Evolutionary conservation across 2,113 vertebrate species (phyloP), one percentile per base, ranked within the genome.

Genomic region (Dipodomys ordii): DNA sequence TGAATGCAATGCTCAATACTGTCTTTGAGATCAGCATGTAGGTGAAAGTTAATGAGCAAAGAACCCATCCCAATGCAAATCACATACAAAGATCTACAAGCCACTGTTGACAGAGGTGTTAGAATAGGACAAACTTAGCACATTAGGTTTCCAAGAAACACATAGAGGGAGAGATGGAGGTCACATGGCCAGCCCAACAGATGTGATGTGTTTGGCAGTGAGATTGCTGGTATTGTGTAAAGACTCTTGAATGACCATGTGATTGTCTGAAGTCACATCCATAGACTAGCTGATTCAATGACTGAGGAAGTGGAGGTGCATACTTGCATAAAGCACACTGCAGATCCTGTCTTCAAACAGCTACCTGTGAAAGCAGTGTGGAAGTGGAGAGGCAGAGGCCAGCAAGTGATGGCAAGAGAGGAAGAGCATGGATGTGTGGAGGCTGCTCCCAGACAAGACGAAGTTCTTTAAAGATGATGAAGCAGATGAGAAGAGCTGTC

Each of bases 181-280:
- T 11, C 25, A 69, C 9, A 90, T 4, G 7, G 87, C 87, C 64
- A 92, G n/a, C 35, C 90, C 79, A 77, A 94, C 89, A 88, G 88
- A 30, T 13, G 82, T 28, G 18, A 95, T 28, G 73, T 27, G 2
- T 44, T 82, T 93, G 72, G 44, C 30, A 53, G 97, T 91, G 39
- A 98, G 91, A 32, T 97, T 88, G 18, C 96, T 94, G 28, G 80
- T 73, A 23, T 98, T 97, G 72, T 68, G 91, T 16, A 98, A 84
- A 4, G 97, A 97, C 64, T 94, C 83, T 85, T 91, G 69, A 49
- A 98, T 97, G 44, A 96, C 97, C 35, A 97, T 82, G 2, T 76
- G 96, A 27, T 65, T 80, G 64, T 97, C 97, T 65, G 95, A 96
- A 49, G 98, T 97, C 97, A 97, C 98, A 78, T 95, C 94, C n/a